Percentiles rank a stretch among this genome's conserved stretches.
phyloP scores from a whole-genome alignment of 1,140 invertebrate species.

The Apis cerana region DNA sequence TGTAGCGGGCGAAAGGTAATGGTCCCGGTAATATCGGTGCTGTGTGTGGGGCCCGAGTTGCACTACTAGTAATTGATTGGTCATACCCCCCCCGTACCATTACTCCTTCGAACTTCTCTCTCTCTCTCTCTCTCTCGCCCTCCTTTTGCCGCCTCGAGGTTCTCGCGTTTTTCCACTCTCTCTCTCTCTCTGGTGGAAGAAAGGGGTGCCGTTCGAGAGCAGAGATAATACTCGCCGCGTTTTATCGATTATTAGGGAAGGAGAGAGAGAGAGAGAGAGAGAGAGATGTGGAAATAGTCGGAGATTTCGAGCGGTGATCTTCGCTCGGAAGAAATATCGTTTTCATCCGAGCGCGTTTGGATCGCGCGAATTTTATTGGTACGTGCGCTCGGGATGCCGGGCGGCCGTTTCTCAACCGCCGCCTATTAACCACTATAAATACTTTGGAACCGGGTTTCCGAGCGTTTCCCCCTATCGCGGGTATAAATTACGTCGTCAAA shows the following conservation, averaged over 20 bases:
- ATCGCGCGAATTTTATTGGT: constrained; percentile 17
- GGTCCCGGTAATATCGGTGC: constrained; percentile 74
- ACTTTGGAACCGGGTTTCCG: neutral
- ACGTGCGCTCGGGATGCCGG: neutral
- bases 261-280: too few species aligned
- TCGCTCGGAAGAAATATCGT: constrained; percentile 37
- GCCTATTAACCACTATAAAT: constrained; percentile 31
- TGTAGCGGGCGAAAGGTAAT: constrained; percentile 74
- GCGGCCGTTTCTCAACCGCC: neutral
- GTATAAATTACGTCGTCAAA: constrained; percentile 18
- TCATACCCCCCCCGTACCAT: constrained; percentile 72
- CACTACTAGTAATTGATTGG: constrained; percentile 77
- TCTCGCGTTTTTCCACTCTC: constrained; percentile 31
- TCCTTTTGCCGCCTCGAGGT: constrained; percentile 48
- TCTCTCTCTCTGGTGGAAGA: neutral
- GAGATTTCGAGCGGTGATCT: too few species aligned
- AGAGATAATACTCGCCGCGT: too few species aligned
- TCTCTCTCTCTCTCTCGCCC: constrained; percentile 52
- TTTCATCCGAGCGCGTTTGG: constrained; percentile 12
- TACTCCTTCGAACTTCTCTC: constrained; percentile 72
- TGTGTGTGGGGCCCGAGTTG: constrained; percentile 72
- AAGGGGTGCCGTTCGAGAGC: too few species aligned
- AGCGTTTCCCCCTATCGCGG: neutral
- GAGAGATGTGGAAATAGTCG: too few species aligned
- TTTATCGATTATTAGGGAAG: too few species aligned